A percentile compares a stretch with the other conserved stretches of the same genome.
These are phyloP conservation scores for Drosophila ficusphila DNA, from an alignment of 1,140 invertebrate genomes.

Conservation along the genomic window DNA sequence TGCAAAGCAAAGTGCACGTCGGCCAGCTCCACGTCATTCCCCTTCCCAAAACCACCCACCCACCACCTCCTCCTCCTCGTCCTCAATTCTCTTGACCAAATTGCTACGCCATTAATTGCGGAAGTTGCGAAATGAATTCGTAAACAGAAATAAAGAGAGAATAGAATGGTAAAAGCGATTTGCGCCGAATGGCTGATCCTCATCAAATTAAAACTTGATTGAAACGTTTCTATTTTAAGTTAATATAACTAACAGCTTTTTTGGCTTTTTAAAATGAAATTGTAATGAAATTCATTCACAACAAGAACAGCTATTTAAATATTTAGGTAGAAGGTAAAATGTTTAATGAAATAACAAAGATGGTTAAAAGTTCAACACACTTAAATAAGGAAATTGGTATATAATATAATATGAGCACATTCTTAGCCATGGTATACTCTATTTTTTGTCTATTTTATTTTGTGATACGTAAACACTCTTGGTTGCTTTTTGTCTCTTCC, in stretches of 20 bases:
- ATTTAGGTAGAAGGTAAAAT: too few relatives aligned
- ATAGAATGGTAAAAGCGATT: constrained; percentile 27
- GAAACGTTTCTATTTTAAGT: neutral
- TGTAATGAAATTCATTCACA: neutral
- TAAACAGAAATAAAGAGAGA: constrained; percentile 59
- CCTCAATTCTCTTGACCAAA: constrained; percentile 43
- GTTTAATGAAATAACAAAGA: too few relatives aligned
- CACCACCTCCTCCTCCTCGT: neutral
- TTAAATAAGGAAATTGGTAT: too few relatives aligned
- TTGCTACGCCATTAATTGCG: constrained; percentile 78
- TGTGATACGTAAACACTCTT: neutral
- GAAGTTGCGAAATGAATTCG: constrained; percentile 67
- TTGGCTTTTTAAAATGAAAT: neutral
- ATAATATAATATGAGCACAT: too few relatives aligned
- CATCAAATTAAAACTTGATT: neutral
- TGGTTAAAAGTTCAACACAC: too few relatives aligned
- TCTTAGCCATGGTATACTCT: too few relatives aligned
- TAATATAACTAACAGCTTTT: neutral
- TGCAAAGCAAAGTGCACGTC: constrained; percentile 57
- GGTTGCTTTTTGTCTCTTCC: constrained; percentile 1
- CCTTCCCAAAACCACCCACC: neutral
- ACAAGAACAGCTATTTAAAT: too few relatives aligned
- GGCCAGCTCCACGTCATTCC: constrained; percentile 53
- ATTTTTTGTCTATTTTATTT: neutral
- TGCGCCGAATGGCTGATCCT: constrained; percentile 9